Percentiles rank a stretch among this genome's conserved stretches.
These are phyloP conservation scores for Andrena cerasifolii DNA, from an alignment of 1,140 invertebrate genomes.

Conservation along the genomic window DNA sequence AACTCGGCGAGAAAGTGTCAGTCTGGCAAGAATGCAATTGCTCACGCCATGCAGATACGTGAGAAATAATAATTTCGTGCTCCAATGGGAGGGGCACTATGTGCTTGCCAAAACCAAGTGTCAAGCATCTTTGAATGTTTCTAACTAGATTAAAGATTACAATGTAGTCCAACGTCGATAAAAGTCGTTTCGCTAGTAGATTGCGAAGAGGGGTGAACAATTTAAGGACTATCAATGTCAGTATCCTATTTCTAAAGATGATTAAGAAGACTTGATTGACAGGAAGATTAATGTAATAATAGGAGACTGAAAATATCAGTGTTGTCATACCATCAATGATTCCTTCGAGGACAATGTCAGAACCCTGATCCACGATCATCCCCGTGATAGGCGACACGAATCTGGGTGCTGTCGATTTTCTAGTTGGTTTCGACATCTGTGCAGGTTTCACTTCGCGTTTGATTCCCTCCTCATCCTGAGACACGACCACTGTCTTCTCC, in stretches of 20 bases:
- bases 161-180: too few relatives aligned
- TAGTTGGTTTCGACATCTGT: constrained; percentile 79
- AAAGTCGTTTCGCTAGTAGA: too few relatives aligned
- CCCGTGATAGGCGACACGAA: constrained; percentile 88
- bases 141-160: neutral
- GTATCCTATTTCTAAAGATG: too few relatives aligned
- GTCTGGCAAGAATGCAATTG: neutral
- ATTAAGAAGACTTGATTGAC: too few relatives aligned
- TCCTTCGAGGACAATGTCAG: constrained; percentile 87
- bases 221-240: too few relatives aligned
- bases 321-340: constrained; percentile 86
- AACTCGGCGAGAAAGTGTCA: neutral
- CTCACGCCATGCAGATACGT: neutral
- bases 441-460: constrained; percentile 63
- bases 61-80: neutral
- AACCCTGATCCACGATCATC: constrained; percentile 89
- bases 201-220: too few relatives aligned
- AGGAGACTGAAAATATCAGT: neutral
- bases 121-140: neutral
- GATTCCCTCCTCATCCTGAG: constrained; percentile 74
- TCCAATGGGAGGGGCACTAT: neutral
- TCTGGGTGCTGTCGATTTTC: constrained; percentile 85
- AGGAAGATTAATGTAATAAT: too few relatives aligned
- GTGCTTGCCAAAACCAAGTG: constrained; percentile 1
- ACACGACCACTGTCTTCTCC: constrained; percentile 79